Evolutionary conservation across 2,888 invertebrate genomes (phyloP).

Genomic region (Drosophila atripex): DNA sequence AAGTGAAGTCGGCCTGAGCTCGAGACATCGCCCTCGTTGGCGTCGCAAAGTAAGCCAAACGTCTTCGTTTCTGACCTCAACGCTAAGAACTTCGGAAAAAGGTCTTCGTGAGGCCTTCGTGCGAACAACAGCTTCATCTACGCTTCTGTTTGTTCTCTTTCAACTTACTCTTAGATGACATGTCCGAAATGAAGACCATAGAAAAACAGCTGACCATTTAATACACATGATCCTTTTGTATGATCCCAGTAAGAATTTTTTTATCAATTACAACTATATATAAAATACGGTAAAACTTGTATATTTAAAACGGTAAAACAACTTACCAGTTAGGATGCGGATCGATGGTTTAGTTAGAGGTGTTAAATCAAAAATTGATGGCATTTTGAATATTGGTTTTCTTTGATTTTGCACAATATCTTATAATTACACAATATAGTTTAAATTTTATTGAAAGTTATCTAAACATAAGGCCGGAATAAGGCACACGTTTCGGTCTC

Average conservation of each 20-base stretch:
- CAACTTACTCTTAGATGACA: slow-evolving; percentile 40
- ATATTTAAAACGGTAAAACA: background rate
- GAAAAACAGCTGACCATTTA: background rate
- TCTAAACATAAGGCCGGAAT: slow-evolving; percentile 81
- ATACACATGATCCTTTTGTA: background rate
- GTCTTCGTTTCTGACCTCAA: slow-evolving; percentile 63
- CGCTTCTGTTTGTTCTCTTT: slow-evolving; percentile 51
- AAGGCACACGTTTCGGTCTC: slow-evolving; percentile 77
- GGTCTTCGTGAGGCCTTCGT: slow-evolving; percentile 59
- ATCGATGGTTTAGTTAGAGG: background rate
- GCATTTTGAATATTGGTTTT: background rate
- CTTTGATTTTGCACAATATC: background rate
- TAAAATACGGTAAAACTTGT: too few species aligned
- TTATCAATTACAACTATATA: too few species aligned
- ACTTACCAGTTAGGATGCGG: background rate
- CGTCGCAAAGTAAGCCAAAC: slow-evolving; percentile 71
- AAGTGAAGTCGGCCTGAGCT: slow-evolving; percentile 44
- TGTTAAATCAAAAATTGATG: background rate
- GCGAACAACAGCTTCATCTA: slow-evolving; percentile 36
- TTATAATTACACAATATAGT: background rate
- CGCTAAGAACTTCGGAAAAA: slow-evolving; percentile 55
- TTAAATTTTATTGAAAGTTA: slow-evolving; percentile 58
- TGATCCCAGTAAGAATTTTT: background rate
- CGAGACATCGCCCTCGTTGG: slow-evolving; percentile 39
- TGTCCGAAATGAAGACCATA: background rate